Base-by-base conservation (phyloP, 2,797 vertebrate species). In the Crocodylus rhombifer region DNA sequence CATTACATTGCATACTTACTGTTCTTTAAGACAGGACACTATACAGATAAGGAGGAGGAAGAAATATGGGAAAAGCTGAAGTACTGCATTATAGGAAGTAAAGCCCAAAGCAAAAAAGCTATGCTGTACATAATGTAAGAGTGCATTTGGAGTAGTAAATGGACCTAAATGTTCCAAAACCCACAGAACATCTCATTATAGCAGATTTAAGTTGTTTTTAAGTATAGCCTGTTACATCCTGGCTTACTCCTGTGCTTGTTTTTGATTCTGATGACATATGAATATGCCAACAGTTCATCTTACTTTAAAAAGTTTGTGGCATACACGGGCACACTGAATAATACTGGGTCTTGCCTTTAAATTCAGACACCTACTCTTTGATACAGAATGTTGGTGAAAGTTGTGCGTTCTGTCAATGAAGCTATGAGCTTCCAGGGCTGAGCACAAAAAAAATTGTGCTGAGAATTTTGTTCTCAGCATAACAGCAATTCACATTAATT, bases 31-130 rank as follows among this genome's bases (percentile, higher is more conserved):
- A 96, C 80, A 81, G 67, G 84, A 90, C 1, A 16, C 92, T 95
- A 90, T 88, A 95, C 89, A 90, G 75, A 61, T 83, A 64, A 71
- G 74, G 82, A 89, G 95, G 87, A 92, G 93, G 83, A 82, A 4
- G 36, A 92, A 94, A 94, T 15, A 25, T 1, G 1, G 92, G 91
- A 96, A 90, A 96, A 51, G 93, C 89, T 95, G 96, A 97, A 97
- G 97, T 92, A 81, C 77, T 55, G 33, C 92, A 62, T 80, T 77
- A 91, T 94, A 98, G 88, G 95, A 97, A 97, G 96, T 63, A 97
- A 97, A 95, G 16, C 60, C 33, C 90, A 96, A 97, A 96, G 97
- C 97, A 97, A 98, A 98, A 98, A 98, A 98, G 98, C 90, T 95
- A 97, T 90, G 92, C 92, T 97, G 93, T 97, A 97, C 95, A 97